Evolutionary conservation across 2,888 invertebrate genomes (phyloP), one percentile per base, ranked within the genome.

Genomic region (Panzeria rudis): DNA sequence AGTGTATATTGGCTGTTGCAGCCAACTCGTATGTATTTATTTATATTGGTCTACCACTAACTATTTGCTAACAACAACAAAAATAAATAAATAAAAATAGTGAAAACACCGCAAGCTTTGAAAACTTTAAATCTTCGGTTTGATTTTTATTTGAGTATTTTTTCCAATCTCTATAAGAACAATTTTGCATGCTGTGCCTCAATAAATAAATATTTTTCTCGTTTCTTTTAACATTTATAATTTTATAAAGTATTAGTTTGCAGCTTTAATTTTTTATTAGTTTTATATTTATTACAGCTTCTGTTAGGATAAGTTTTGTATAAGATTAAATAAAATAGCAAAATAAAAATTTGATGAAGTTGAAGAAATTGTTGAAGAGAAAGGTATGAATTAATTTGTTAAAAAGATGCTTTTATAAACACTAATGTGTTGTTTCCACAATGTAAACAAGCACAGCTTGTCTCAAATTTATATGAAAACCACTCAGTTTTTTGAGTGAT

Each of bases 11-110:
- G 64, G 29, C 62, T 75, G 38, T 32, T 54, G 56, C 83, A 20
- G 20, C 52, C 75, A 32, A 52, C 20, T 71, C 68, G 56, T 64
- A 23, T 47, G 17, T 52, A 64, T 50, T 64, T 80, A 64, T 68
- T 59, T 56, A 32, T 77, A 77, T 59, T 77, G 68, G 15, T 50
- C 64, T 66, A 20, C 61, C 54, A 64, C 75, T 56, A 56, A n/a
- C 47, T 50, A 73, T 44, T 64, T 62, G 23, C 23, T n/a, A 41
- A 13, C 9, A n/a, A 73, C 61, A 20, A 61, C 38, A 23, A 20
- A 61, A 1, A 54, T 2, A 11, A 25, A 68, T 13, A 23, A 23
- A 7, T 47, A 23, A 44, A 38, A 38, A 23, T 25, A 52, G 38
- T n/a, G 25, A 66, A 50, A 38, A 73, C 23, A 59, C 80, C 66